Base-by-base conservation (phyloP, 2,888 invertebrate genomes). In the Drosophila diplacantha region DNA sequence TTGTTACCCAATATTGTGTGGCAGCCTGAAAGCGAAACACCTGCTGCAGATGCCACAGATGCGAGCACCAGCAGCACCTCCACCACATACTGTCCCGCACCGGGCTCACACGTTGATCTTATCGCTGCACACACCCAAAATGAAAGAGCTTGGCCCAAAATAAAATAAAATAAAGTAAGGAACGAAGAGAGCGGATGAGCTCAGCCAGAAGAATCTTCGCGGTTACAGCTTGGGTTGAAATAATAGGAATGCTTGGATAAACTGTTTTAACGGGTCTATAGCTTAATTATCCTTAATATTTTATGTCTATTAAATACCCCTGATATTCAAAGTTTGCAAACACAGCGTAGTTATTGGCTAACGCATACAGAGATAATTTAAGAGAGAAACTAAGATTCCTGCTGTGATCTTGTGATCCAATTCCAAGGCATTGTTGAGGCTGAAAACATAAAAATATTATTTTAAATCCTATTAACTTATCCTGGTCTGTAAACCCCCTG, bases 1-100 rank as follows among this genome's bases (percentile, higher is more conserved):
- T 81, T 72, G 75, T 75, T 76, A 80, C 77, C 77, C 79, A 74
- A 74, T 75, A 75, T 79, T 79, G 81, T 81, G 74, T 74, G 60
- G 68, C 60, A 54, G 47, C 59, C 68, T 61, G 71, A 67, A 66
- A 73, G 73, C 75, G 62, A 78, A 78, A 81, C 78, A 82, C 79
- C 79, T 82, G 82, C 82, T 82, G 79, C 81, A 80, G 74, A 74
- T 81, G 72, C 82, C 72, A 70, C 67, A 70, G 60, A 26, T 38
- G 39, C 29, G 20, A 52, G 39, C 41, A 46, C 18, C 41, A 46
- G 29, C 44, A 29, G 3, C 44, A 18, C 43, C 43, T 18, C 7
- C 26, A 8, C 44, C 44, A 46, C 54, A 32, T 34, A 32, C 56
- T 37, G 58, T 56, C 55, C 43, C 61, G 56, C 31, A 43, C 43